Evolutionary conservation across 2,113 vertebrate genomes (phyloP), one percentile per base, ranked within the genome.

Genomic region (Struthidea cinerea): DNA sequence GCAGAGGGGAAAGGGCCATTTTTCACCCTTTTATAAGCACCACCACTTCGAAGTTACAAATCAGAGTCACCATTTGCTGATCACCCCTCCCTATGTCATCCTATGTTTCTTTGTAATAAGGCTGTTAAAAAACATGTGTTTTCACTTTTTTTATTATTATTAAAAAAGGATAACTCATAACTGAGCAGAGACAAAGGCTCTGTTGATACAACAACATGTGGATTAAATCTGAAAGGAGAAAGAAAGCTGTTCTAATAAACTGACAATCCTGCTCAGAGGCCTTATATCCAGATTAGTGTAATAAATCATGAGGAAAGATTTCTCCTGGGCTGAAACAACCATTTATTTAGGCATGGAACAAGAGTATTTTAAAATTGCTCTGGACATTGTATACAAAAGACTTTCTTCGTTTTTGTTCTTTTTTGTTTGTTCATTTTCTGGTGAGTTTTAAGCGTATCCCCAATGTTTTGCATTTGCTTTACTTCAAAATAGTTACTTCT

Each of bases 181-280:
- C 55, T 33, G 59, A 94, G 79, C 82, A 42, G 68, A 92, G 59
- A 95, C 94, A 96, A 96, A 93, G 92, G 81, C 55, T 87, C 94
- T 94, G 92, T 93, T 95, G 90, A 96, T 93, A 92, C 28, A 96
- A 90, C 79, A 90, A 91, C 94, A 95, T 94, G 93, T 94, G 96
- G 95, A 94, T 95, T 97, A 96, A 94, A 97, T 97, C 93, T 82
- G 82, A 96, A 92, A 93, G 52, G 84, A 96, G 93, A 96, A 96
- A 57, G 87, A 33, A 94, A 71, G 80, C 69, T 84, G 85, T 74
- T 97, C 90, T 89, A 37, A 84, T 91, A 94, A 93, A 91, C 79
- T 79, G 87, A 76, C 94, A 84, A 41, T 87, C 88, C 71, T 87
- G 67, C 84, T 93, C 86, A 93, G 77, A 96, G 90, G 85, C 74